Evolutionary conservation across 2,888 invertebrate genomes (phyloP).

Genomic region (Lepeophtheirus nordmannii): DNA sequence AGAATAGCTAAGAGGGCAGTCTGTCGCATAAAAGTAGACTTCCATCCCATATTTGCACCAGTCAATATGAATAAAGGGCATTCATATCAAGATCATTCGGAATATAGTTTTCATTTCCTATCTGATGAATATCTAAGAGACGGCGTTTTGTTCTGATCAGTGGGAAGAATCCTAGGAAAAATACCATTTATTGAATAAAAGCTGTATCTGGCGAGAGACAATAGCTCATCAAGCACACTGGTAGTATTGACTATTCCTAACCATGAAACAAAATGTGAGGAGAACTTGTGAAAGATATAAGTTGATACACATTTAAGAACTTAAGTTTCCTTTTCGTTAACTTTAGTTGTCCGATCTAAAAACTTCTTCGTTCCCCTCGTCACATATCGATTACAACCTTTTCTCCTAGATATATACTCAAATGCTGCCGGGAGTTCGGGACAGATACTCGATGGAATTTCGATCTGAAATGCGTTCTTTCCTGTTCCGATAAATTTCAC

Average conservation of each 20-base stretch:
- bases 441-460: background rate
- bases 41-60: constrained; percentile 47
- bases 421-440: background rate
- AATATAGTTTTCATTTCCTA: constrained; percentile 53
- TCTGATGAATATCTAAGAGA: background rate
- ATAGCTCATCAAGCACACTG: background rate
- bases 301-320: constrained; percentile 58
- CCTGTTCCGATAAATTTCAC: constrained; percentile 67
- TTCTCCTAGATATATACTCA: constrained; percentile 48
- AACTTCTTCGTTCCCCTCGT: constrained; percentile 61
- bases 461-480: constrained; percentile 48
- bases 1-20: constrained; percentile 71
- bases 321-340: constrained; percentile 59
- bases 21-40: constrained; percentile 95
- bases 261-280: background rate
- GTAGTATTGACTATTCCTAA: background rate
- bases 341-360: constrained; percentile 55
- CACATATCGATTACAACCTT: constrained; percentile 65
- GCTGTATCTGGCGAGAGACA: constrained; percentile 29
- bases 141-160: background rate
- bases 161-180: background rate
- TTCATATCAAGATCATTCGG: constrained; percentile 73
- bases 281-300: constrained; percentile 8
- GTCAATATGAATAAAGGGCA: constrained; percentile 27
- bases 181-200: background rate